Conservation (phyloP, 2,888 invertebrate species). For the Drosophila longiperda region DNA sequence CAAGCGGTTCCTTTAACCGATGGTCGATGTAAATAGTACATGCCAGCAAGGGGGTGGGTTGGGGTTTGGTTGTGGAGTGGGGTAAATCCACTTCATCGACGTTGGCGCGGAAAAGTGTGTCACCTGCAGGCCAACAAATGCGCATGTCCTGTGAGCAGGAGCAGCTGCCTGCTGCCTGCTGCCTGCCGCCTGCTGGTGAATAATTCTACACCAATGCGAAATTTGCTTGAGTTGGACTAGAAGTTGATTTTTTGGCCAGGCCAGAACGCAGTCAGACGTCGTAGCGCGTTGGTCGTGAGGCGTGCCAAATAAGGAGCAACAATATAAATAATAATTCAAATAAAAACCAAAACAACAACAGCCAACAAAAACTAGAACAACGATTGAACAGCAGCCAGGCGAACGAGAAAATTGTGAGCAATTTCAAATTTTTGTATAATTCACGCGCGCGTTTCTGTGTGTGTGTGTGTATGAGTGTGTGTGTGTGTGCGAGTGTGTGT, state of each 20-base stretch:
- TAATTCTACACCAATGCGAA: slow-evolving; percentile 39
- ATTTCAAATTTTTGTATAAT: slow-evolving; percentile 69
- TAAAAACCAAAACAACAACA: slow-evolving; percentile 15
- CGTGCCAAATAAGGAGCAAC: slow-evolving; percentile 35
- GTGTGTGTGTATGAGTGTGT: slow-evolving; percentile 24
- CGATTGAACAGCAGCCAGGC: slow-evolving; percentile 57
- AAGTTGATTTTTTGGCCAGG: slow-evolving; percentile 25
- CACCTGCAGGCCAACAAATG: slow-evolving; percentile 62
- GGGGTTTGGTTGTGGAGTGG: background rate
- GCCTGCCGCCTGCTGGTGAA: slow-evolving; percentile 54
- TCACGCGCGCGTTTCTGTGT: slow-evolving; percentile 64
- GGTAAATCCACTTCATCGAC: slow-evolving; percentile 63
- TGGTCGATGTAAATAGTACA: slow-evolving; percentile 71
- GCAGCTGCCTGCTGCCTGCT: background rate
- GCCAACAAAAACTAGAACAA: slow-evolving; percentile 44
- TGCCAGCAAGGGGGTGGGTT: background rate
- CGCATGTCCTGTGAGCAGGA: slow-evolving; percentile 70
- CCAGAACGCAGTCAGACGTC: slow-evolving; percentile 82
- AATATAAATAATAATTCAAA: slow-evolving; percentile 21
- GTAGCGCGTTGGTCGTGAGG: slow-evolving; percentile 80
- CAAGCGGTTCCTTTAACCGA: slow-evolving; percentile 56
- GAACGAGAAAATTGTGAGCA: slow-evolving; percentile 75
- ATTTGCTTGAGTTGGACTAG: slow-evolving; percentile 24
- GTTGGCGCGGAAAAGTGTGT: slow-evolving; percentile 77
- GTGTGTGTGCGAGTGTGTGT: slow-evolving; percentile 25